Evolutionary conservation across 2,888 invertebrate genomes (phyloP).

Genomic region (Hyposoter dolosus): DNA sequence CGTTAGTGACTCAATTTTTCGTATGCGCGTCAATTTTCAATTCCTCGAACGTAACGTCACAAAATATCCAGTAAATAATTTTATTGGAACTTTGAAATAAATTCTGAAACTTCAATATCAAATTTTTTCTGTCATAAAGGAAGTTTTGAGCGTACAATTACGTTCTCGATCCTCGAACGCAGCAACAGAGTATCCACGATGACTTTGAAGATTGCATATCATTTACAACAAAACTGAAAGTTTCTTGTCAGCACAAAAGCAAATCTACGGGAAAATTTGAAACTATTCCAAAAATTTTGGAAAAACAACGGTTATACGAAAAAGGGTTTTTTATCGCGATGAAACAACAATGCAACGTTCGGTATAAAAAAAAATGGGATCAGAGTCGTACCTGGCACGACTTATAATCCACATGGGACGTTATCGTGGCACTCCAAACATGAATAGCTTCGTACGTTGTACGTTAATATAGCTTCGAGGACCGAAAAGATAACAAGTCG

Average conservation of each 20-base stretch:
- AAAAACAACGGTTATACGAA: too few relatives aligned
- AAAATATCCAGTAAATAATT: background rate
- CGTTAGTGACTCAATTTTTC: too few relatives aligned
- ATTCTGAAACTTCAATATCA: background rate
- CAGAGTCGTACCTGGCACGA: conserved; percentile 54
- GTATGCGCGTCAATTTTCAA: background rate
- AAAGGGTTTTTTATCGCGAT: too few relatives aligned
- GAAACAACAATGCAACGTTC: too few relatives aligned
- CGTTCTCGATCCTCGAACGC: background rate
- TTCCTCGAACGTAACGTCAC: background rate
- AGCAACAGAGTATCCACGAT: conserved; percentile 7
- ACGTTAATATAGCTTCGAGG: conserved; percentile 5
- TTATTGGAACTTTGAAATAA: background rate
- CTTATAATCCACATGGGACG: conserved; percentile 19
- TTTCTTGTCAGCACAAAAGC: too few relatives aligned
- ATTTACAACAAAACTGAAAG: too few relatives aligned
- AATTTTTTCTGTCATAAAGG: background rate
- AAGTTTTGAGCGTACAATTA: background rate
- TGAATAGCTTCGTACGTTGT: background rate
- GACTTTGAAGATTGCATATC: too few relatives aligned
- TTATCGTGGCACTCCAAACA: conserved; percentile 15
- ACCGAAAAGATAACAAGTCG: conserved; percentile 45
- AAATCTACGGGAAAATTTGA: too few relatives aligned
- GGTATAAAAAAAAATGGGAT: conserved; percentile 33
- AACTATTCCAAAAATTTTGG: too few relatives aligned